phyloP scores from a whole-genome alignment of 2,797 vertebrate genomes.

The Sebastes aleutianus region DNA sequence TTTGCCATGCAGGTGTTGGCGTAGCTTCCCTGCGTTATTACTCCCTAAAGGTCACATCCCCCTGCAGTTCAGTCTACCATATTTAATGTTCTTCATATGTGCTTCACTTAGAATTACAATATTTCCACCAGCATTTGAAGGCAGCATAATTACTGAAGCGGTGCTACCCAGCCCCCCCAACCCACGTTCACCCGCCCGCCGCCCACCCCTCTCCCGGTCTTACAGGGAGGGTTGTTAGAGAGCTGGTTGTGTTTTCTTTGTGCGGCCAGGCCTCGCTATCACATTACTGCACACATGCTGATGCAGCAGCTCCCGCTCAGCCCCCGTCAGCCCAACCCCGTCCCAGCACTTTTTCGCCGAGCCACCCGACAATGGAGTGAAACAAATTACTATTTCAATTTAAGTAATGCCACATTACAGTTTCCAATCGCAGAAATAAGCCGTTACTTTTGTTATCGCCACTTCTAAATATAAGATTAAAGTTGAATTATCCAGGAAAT shows the following conservation, averaged over 20 bases:
- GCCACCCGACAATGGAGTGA: constrained; percentile 59
- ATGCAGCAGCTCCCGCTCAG: constrained; percentile 75
- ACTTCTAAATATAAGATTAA: constrained; percentile 64
- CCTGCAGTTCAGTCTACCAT: constrained; percentile 17
- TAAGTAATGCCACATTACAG: constrained; percentile 49
- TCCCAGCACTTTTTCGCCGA: constrained; percentile 30
- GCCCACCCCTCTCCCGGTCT: constrained; percentile 59
- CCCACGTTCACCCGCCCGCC: background rate
- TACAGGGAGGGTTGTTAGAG: constrained; percentile 74
- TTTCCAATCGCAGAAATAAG: constrained; percentile 53
- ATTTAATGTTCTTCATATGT: constrained; percentile 29
- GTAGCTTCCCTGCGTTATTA: constrained; percentile 24
- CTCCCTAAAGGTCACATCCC: constrained; percentile 43
- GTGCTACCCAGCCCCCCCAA: constrained; percentile 21
- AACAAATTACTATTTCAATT: constrained; percentile 67
- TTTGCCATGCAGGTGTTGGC: constrained; percentile 27
- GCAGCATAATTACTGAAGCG: constrained; percentile 54
- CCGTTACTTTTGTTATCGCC: constrained; percentile 52
- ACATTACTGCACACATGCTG: constrained; percentile 86
- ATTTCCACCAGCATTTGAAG: constrained; percentile 51
- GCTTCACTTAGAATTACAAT: constrained; percentile 14
- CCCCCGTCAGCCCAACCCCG: constrained; percentile 9
- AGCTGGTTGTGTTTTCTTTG: constrained; percentile 83
- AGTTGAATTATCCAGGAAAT: constrained; percentile 59
- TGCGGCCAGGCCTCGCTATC: constrained; percentile 77